Base-by-base conservation (phyloP, 2,797 vertebrate genomes). In the Pipistrellus pygmaeus region DNA sequence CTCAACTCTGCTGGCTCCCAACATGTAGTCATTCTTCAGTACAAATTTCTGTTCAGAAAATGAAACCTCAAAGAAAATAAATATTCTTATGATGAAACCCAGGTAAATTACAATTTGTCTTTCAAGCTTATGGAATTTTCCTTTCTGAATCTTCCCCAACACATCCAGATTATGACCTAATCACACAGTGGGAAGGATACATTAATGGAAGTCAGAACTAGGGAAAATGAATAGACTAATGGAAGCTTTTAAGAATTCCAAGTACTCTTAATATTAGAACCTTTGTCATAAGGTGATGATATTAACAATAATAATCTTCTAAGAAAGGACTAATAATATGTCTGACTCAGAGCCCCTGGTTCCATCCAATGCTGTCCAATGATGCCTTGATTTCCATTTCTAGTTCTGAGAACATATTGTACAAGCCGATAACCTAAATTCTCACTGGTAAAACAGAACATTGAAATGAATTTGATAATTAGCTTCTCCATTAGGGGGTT, bases 391-490 rank as follows among this genome's bases (percentile, higher is more conserved):
- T 96, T 97, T 93, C 71, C 75, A 88, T 84, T 91, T 88, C 77
- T 96, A 86, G 72, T 90, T 92, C 66, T 8, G 57, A 96, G 96
- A 97, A 98, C 96, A 90, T 75, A 84, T 73, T 97, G 97, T 98
- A 96, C 96, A 96, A 90, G 96, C 98, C 96, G 97, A 93, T 97
- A 97, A 96, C 75, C 96, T 98, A 96, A 90, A 97, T 96, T 96
- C 97, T 98, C 96, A 96, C 92, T 93, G 95, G 95, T 97, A 97
- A 97, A 98, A 95, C 95, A 98, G 96, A 94, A 93, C 88, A 85
- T 96, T 97, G 95, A 97, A 98, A 97, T 95, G 97, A 98, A 98
- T 97, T 92, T 88, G 95, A 93, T 98, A 96, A 98, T 98, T 98
- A 98, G 97, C 96, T 97, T 98, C 92, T 88, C 95, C 91, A 46